These are phyloP conservation scores for Balaeniceps rex DNA, from an alignment of 2,113 vertebrate species.

Conservation along the genomic window DNA sequence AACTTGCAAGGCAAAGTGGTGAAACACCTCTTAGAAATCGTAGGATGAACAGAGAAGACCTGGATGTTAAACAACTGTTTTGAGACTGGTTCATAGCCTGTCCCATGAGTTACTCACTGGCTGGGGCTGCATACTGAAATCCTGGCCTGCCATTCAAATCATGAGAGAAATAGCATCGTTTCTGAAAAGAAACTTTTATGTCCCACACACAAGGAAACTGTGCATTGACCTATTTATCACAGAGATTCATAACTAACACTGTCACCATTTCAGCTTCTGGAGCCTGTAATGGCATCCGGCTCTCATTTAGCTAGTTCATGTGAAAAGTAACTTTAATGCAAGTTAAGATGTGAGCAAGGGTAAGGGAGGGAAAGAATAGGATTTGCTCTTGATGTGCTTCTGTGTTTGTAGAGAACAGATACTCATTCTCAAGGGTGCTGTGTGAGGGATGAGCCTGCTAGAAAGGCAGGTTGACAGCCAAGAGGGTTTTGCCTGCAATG, in stretches of 20 bases:
- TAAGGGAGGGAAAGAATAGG: neutral
- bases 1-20: neutral
- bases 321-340: neutral
- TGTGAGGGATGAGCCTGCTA: neutral
- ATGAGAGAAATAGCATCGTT: neutral
- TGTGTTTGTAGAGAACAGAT: neutral
- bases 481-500: neutral
- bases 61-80: neutral
- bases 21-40: neutral
- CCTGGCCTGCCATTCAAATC: neutral
- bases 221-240: neutral
- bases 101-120: neutral
- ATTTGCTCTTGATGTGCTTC: neutral
- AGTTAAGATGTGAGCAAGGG: neutral
- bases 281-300: neutral
- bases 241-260: neutral
- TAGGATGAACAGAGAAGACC: neutral
- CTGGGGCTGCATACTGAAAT: neutral
- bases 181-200: neutral
- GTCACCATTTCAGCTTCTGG: neutral
- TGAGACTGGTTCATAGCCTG: neutral
- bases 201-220: neutral
- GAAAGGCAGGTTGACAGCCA: neutral
- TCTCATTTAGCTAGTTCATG: neutral
- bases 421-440: neutral